Base-by-base conservation (phyloP, 2,113 vertebrate genomes). In the Panurus biarmicus region DNA sequence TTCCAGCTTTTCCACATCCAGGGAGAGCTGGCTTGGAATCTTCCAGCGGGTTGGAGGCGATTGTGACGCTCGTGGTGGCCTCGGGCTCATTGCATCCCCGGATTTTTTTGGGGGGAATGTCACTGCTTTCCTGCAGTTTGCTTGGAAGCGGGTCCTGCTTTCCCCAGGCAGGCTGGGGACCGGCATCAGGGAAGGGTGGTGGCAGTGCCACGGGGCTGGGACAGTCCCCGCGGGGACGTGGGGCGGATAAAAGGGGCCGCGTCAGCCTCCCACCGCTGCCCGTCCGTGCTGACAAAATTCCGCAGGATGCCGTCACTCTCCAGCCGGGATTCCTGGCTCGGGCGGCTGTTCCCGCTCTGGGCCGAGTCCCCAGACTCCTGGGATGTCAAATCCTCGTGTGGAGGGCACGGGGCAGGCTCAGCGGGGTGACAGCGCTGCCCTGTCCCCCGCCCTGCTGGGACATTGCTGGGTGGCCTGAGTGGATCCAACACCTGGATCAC, bases 311-410 rank as follows among this genome's bases (percentile, higher is more conserved):
- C 36, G 70, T 28, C 2, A 0, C 77, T 38, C 62, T 72, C 77
- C 61, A 48, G 86, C 78, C 42, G 17, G 50, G 20, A 65, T 91
- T 80, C 84, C 74, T 60, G 89, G 58, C 81, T 75, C 5, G 1
- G 1, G 24, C 6, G 53, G 50, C n/a, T 12, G 4, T 26, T 38
- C 75, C 93, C 7, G 17, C 69, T 74, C 4, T 13, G 8, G 11
- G 42, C 51, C 0, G 17, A 42, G 36, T 13, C 72, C 60, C 24
- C 8, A 2, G 33, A 83, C 33, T 18, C n/a, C 71, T 51, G 87
- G 51, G 56, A 33, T 4, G 3, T 19, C 29, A 18, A 50, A 77
- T 36, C 33, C 45, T 75, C 2, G 0, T 2, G 36, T 0, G 4
- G 57, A 74, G 79, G 51, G 60, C 38, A 13, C 16, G 7, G 50